Evolutionary conservation across 2,888 invertebrate species (phyloP), one percentile per base, ranked within the genome.

Genomic region (Caenorhabditis panamensis): DNA sequence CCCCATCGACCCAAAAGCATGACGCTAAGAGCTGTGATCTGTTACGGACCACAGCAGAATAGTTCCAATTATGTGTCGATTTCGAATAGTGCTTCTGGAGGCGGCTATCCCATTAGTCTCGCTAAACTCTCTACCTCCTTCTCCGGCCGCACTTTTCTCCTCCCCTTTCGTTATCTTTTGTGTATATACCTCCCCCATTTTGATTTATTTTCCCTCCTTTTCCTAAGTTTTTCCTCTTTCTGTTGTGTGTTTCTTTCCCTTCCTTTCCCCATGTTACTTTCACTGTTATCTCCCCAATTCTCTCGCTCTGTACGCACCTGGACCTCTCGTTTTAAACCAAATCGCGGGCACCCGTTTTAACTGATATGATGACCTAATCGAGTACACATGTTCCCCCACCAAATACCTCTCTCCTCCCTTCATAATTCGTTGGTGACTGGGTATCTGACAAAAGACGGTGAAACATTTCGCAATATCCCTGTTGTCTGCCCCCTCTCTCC

Each of bases 321-420:
- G 64, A 73, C 73, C 73, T 73, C 73, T 72, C 56, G 62, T 72
- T 66, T 73, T 63, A 3, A 28, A 47, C 31, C 64, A 20, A 63
- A 53, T 63, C 61, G 62, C 71, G 71, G 71, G 71, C 71, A 54
- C 47, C 69, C 36, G 59, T n/a, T n/a, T 69, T 69, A 69, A 47
- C 41, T 58, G 8, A 11, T 4, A 37, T 62, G 16, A 36, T 66
- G 59, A 44, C 75, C 51, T 56, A 41, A 54, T 66, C 67, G 75
- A 75, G 66, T 75, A 75, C 75, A 67, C 67, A 75, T 18, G 36
- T 62, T 31, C 9, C 31, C 31, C 26, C 61, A 75, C 66, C 75
- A 66, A 67, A 67, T 61, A 61, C 61, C 67, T 61, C 61, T 26
- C 44, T 26, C 20, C 28, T 47, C 20, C 16, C 62, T 37, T 28